Evolutionary conservation across 1,140 invertebrate genomes (phyloP), one percentile per base, ranked within the genome.

Genomic region (Procambarus clarkii): DNA sequence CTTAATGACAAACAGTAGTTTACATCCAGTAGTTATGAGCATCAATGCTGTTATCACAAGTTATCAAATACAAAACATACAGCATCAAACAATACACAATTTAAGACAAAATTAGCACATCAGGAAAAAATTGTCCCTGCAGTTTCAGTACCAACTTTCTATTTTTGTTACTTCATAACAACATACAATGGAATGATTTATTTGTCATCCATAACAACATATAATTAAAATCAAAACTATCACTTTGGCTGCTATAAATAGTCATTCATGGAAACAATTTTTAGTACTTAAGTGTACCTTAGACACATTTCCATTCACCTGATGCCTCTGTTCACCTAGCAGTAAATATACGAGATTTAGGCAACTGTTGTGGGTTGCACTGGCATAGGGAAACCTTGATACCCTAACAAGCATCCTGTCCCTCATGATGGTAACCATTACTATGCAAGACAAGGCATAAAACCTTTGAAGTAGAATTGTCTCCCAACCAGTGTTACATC

Each of bases 11-110:
- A n/a, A 82, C 5, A 44, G n/a, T 34, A 74, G n/a, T 74, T 15
- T 82, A 82, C 50, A 60, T 54, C 60, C 4, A 64, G 13, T 15
- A 60, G 13, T 60, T 11, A 58, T 82, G 80, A 82, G 50, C 80
- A 82, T 11, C 45, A 80, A 21, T 21, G 15, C 24, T 82, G 24
- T n/a, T 82, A 82, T 82, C 80, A 82, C 80, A 82, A 82, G 15
- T 50, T 82, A 82, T 58, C 48, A 82, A 82, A 82, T 15, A 58
- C 44, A 58, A 44, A 82, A n/a, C n/a, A 82, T 50, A 50, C 9
- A 34, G 34, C 50, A 50, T 45, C n/a, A 60, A 82, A 58, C 4
- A 50, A n/a, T 34, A 82, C 50, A 9, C n/a, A 74, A 21, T 18
- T 69, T 18, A 69, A 69, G 21, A 1, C 21, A 34, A 24, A 74